Percentiles rank a stretch among this genome's conserved stretches.
These are phyloP conservation scores for Okamejei kenojei DNA, from an alignment of 2,797 vertebrate species.

Conservation along the genomic window DNA sequence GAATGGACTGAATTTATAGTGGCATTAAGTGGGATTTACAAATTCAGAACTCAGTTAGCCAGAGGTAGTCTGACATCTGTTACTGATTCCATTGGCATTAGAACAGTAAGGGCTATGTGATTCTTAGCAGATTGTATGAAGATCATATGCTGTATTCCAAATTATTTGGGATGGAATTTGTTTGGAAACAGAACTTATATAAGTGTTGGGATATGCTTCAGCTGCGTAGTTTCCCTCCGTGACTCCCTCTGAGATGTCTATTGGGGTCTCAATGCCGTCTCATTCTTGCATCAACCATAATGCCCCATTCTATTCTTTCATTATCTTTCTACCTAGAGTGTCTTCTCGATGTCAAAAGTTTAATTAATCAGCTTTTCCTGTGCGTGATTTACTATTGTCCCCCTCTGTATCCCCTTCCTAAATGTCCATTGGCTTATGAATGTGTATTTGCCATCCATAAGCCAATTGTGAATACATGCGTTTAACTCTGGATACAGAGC, in stretches of 20 bases:
- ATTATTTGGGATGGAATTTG: not conserved
- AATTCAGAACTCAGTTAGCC: constrained; percentile 20
- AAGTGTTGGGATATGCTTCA: no score
- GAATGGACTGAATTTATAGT: constrained; percentile 1
- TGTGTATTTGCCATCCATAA: no score
- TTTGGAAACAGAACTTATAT: constrained; percentile 10
- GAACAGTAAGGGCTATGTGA: not conserved
- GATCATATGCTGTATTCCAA: not conserved
- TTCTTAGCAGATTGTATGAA: constrained; percentile 28
- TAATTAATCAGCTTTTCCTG: no score
- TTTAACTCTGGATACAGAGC: no score
- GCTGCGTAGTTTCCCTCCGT: not conserved
- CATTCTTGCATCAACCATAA: not conserved
- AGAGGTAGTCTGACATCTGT: constrained; percentile 27
- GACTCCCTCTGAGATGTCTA: no score
- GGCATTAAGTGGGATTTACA: constrained; percentile 24
- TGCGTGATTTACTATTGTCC: no score
- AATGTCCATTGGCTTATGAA: no score
- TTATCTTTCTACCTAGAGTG: no score
- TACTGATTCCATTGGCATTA: constrained; percentile 11
- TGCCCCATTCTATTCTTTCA: no score
- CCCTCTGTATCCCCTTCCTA: no score
- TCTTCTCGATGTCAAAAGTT: no score
- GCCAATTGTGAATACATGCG: no score
- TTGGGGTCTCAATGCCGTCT: not conserved